A percentile compares a stretch with the other conserved stretches of the same genome.
These are phyloP conservation scores for Zaprionus africanus DNA, from an alignment of 1,140 invertebrate genomes.

Conservation along the genomic window DNA sequence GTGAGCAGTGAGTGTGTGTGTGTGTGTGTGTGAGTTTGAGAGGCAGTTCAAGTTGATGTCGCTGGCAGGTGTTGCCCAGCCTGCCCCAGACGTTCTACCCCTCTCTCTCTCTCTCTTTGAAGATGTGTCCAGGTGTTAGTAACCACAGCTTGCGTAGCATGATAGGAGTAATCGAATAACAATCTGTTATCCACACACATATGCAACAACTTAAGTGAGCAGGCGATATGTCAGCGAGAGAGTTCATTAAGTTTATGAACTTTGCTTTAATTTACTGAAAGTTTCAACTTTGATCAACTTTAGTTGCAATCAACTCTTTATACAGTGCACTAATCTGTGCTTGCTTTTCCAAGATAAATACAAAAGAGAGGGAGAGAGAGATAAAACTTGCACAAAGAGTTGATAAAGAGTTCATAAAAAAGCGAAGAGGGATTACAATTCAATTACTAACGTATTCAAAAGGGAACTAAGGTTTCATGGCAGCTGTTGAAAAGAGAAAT, in stretches of 20 bases:
- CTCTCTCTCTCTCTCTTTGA: not conserved
- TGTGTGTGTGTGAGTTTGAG: conserved; percentile 10
- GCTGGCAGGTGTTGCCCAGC: conserved; percentile 39
- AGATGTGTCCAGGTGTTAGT: not conserved
- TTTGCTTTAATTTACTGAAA: not conserved
- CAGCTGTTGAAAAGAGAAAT: not conserved
- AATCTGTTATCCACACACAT: not conserved
- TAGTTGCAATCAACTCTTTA: not conserved
- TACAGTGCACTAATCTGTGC: not conserved
- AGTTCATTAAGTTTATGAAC: conserved; percentile 4
- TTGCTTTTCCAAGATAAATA: not conserved
- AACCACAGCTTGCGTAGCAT: conserved; percentile 14
- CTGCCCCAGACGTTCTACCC: not conserved
- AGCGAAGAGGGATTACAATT: not conserved
- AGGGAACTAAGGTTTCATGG: not conserved
- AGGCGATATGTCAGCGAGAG: not conserved
- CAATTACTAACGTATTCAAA: not conserved
- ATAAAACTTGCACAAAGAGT: not conserved
- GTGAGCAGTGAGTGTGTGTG: conserved; percentile 20
- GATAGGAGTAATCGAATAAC: conserved; percentile 22
- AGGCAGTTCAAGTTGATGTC: conserved; percentile 58
- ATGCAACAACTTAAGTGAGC: not conserved
- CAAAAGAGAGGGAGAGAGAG: no score
- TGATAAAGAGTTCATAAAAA: not conserved
- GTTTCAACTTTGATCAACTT: not conserved